Evolutionary conservation across 1,140 invertebrate genomes (phyloP), one percentile per base, ranked within the genome.

Genomic region (Bombus pyrosoma): DNA sequence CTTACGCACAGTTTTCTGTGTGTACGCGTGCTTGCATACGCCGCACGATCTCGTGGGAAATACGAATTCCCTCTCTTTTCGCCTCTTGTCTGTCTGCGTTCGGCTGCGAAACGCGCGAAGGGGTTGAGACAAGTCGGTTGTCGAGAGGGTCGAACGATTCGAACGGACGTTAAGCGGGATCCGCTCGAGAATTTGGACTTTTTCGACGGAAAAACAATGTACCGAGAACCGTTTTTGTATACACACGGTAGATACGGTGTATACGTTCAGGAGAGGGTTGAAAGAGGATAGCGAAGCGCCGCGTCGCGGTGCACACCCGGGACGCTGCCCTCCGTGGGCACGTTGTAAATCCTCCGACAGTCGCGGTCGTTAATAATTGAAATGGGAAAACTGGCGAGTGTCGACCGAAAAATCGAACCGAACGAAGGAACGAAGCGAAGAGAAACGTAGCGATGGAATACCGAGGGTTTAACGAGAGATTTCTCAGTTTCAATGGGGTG

Each of bases 311-410:
- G 47, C 47, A 53, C 47, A 71, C 39, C 5, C 25, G 37, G 71
- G 9, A 41, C n/a, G 10, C 57, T 13, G 4, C 2, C 22, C 28
- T 66, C 39, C 9, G 3, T 25, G 62, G 53, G n/a, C 71, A 15
- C 41, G 59, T 13, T 57, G 73, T 77, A 69, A 69, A 83, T 83
- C 73, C 81, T 75, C 9, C 15, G 43, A 53, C 69, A 47, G 47
- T 68, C 75, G 62, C 39, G 62, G n/a, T 57, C 81, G 74, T 83
- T 83, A 78, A 83, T 83, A 83, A 83, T 83, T 83, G 81, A 83
- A 83, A 83, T 32, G 81, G 62, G 74, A 68, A 43, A 68, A 76
- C 41, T 68, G 43, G 32, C 32, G 57, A 62, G 28, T 28, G 37
- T 3, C 22, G 64, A 8, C 34, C 13, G 57, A 74, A 66, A 68